phyloP scores from a whole-genome alignment of 2,113 vertebrate genomes.

The Rhinopomastus cyanomelas region DNA sequence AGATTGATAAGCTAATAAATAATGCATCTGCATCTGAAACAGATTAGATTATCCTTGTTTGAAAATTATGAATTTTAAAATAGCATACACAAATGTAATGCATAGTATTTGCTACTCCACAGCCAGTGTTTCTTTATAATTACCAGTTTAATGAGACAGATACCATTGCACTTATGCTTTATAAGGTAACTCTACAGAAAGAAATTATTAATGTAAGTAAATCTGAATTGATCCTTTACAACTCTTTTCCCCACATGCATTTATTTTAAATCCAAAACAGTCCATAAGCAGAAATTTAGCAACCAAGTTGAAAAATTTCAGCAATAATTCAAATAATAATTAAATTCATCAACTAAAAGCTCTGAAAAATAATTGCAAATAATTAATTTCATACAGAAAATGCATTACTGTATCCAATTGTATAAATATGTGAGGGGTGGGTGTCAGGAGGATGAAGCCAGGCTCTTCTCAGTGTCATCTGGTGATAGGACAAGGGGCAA shows the following conservation, averaged over 20 bases:
- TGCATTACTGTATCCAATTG: neutral
- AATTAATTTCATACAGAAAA: neutral
- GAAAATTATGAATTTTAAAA: conserved; percentile 30
- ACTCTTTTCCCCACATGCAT: neutral
- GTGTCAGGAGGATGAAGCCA: too few species aligned
- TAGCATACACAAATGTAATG: neutral
- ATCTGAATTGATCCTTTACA: neutral
- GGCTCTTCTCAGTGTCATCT: too few species aligned
- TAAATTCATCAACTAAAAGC: neutral
- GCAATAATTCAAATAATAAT: neutral
- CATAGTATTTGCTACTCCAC: neutral
- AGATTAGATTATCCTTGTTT: neutral
- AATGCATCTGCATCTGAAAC: neutral
- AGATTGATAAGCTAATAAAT: conserved; percentile 39
- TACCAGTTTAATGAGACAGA: neutral
- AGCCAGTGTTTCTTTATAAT: neutral
- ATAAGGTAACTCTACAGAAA: neutral
- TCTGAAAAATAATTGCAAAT: neutral
- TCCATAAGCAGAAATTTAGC: neutral
- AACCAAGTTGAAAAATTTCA: neutral
- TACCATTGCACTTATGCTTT: neutral
- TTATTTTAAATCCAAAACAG: neutral
- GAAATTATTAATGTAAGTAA: neutral
- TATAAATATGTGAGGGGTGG: too few species aligned
- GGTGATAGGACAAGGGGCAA: too few species aligned